These are phyloP conservation scores for Chionodraco myersi DNA, from an alignment of 2,113 vertebrate genomes.

Conservation along the genomic window DNA sequence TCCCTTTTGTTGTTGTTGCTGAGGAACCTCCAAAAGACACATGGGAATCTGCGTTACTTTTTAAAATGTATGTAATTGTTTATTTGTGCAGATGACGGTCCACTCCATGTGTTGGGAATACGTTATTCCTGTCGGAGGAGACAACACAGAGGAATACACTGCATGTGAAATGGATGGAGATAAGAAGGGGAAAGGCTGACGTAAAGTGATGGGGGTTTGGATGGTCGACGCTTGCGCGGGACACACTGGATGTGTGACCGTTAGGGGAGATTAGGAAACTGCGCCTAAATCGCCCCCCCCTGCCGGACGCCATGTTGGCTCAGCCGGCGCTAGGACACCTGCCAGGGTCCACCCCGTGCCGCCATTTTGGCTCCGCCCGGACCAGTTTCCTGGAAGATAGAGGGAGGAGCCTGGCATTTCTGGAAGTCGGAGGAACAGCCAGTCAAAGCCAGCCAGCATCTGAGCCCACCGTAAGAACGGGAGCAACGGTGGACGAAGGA, in stretches of 20 bases:
- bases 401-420: constrained; percentile 82
- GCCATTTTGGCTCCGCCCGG: constrained; percentile 76
- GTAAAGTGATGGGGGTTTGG: constrained; percentile 76
- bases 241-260: constrained; percentile 48
- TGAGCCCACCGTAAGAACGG: constrained; percentile 58
- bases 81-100: not conserved
- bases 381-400: constrained; percentile 75
- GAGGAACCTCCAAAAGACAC: constrained; percentile 41
- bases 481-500: constrained; percentile 67
- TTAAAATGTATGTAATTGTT: not conserved
- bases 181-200: constrained; percentile 73
- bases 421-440: constrained; percentile 76
- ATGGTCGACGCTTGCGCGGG: constrained; percentile 72
- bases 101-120: not conserved
- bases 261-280: constrained; percentile 80
- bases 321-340: not conserved
- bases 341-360: not conserved
- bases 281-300: constrained; percentile 47
- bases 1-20: not conserved
- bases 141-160: constrained; percentile 12
- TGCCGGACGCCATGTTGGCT: constrained; percentile 79
- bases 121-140: not conserved
- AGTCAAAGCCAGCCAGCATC: constrained; percentile 78
- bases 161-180: constrained; percentile 47
- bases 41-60: constrained; percentile 28